These are phyloP conservation scores for Chironomus tepperi DNA, from an alignment of 1,140 invertebrate genomes.

Conservation along the genomic window DNA sequence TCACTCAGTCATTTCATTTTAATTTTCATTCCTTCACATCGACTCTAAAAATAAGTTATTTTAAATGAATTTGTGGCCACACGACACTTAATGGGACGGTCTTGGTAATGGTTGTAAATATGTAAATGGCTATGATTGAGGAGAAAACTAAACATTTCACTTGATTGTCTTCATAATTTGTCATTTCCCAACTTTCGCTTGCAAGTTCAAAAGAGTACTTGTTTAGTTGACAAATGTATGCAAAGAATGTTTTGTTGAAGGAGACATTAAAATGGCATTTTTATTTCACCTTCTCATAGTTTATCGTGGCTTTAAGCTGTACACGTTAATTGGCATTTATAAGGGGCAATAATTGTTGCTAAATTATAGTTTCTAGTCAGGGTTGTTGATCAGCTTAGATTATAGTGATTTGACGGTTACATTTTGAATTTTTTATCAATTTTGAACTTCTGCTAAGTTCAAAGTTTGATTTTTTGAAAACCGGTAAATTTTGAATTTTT, in stretches of 20 bases:
- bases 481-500: too few relatives aligned
- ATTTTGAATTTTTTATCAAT: too few relatives aligned
- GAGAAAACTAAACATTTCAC: background rate
- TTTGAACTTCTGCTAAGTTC: too few relatives aligned
- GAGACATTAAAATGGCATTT: too few relatives aligned
- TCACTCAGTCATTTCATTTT: background rate
- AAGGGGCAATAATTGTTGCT: too few relatives aligned
- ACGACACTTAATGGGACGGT: background rate
- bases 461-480: too few relatives aligned
- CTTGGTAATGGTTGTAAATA: background rate
- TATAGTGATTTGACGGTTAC: too few relatives aligned
- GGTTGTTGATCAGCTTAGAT: too few relatives aligned
- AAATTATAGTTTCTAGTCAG: too few relatives aligned
- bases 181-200: constrained; percentile 4
- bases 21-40: background rate
- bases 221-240: background rate
- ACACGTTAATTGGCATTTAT: too few relatives aligned
- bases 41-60: background rate
- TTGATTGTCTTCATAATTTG: background rate
- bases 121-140: background rate
- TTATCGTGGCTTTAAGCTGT: too few relatives aligned
- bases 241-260: background rate
- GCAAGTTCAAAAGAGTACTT: background rate
- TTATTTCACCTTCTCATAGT: too few relatives aligned
- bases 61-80: background rate